Evolutionary conservation across 64 coral and sea anemone genomes (phyloP).

Genomic region (Montipora foliosa): DNA sequence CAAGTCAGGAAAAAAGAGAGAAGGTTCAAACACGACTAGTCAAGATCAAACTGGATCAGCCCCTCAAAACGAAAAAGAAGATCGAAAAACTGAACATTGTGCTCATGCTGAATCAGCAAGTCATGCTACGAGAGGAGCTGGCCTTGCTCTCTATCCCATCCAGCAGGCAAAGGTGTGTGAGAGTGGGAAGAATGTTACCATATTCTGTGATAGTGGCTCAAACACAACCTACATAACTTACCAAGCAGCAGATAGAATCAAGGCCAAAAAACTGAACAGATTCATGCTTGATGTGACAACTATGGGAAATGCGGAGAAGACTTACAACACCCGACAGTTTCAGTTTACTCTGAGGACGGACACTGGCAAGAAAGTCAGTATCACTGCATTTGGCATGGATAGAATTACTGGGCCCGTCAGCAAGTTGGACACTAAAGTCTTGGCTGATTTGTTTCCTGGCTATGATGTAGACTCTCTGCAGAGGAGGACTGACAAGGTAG

Average conservation of each 20-base stretch:
- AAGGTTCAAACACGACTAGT: conserved; percentile 3
- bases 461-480: no score
- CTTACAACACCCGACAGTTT: conserved; percentile 59
- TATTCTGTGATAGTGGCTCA: conserved; percentile 58
- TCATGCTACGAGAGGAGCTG: conserved; percentile 34
- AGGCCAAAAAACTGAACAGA: conserved; percentile 34
- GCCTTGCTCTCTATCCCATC: conserved; percentile 73
- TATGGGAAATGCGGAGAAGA: conserved; percentile 66
- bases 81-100: conserved; percentile 5
- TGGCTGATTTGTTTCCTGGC: no score
- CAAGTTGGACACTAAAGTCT: no score
- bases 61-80: not conserved
- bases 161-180: conserved; percentile 61
- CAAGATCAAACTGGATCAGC: conserved; percentile 1
- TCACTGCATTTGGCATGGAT: conserved; percentile 66
- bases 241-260: conserved; percentile 59
- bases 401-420: not conserved
- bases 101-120: conserved; percentile 36
- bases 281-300: conserved; percentile 66
- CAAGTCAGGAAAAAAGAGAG: conserved; percentile 41
- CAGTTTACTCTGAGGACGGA: conserved; percentile 30
- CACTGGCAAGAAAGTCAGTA: conserved; percentile 48
- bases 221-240: conserved; percentile 54
- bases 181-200: conserved; percentile 58
- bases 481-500: no score